Evolutionary conservation across 2,797 vertebrate genomes (phyloP).

Genomic region (Xiphophorus birchmanni): DNA sequence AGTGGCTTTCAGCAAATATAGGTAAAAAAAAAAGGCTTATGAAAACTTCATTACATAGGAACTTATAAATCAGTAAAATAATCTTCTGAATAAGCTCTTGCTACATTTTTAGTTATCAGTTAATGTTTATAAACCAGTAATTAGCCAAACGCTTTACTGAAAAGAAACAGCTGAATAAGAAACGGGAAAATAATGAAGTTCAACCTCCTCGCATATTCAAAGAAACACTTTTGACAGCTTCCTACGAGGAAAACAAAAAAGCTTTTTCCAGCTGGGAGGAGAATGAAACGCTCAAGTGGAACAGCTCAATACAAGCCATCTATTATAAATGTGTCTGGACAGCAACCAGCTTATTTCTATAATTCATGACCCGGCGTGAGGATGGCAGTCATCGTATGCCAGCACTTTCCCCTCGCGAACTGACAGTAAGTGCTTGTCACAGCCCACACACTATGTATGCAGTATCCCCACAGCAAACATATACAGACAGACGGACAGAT

Average conservation of each 20-base stretch:
- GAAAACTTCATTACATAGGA: neutral
- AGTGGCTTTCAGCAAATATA: neutral
- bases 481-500: conserved; percentile 43
- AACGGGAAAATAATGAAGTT: neutral
- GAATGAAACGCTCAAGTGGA: conserved; percentile 53
- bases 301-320: conserved; percentile 60
- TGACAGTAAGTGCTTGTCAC: conserved; percentile 58
- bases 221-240: conserved; percentile 10
- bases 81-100: neutral
- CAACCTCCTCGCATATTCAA: conserved; percentile 10
- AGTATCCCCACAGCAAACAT: conserved; percentile 34
- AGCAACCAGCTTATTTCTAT: conserved; percentile 64
- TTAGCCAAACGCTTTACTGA: neutral
- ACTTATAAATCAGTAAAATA: neutral
- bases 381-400: conserved; percentile 39
- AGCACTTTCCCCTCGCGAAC: conserved; percentile 35
- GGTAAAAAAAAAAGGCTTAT: neutral
- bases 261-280: conserved; percentile 49
- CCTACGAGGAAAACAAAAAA: conserved; percentile 9
- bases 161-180: neutral
- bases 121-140: neutral
- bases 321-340: conserved; percentile 70
- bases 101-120: neutral
- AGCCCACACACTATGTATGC: conserved; percentile 47
- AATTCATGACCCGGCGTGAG: conserved; percentile 65